Base-by-base conservation (phyloP, 2,888 invertebrate genomes). In the Agapetus fuscipes region DNA sequence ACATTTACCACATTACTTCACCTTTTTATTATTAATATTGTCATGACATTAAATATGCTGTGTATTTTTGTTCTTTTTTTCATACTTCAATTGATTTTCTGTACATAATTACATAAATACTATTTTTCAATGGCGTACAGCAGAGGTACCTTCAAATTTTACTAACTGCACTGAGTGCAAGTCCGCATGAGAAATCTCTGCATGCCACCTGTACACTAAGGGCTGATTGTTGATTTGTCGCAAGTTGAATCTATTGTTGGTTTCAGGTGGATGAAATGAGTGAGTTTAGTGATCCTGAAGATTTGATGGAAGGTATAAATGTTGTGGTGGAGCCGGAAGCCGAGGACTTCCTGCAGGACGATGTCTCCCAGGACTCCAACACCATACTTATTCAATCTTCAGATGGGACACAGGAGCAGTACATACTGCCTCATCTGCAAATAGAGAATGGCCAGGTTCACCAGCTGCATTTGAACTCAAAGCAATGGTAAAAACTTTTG, bases 261-360 rank as follows among this genome's bases (percentile, higher is more conserved):
- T 39, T 39, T 6, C 59, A 69, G 56, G 49, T 69, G 46, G 71
- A 74, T 30, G 75, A 73, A 45, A 74, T 80, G 54, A 77, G 77
- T 46, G 88, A 88, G 58, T 88, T 88, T 57, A 86, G 85, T 49
- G 88, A 87, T 52, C 80, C 86, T 0, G 88, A 88, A 57, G 88
- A 88, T 60, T 73, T 88, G 59, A 82, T 88, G 76, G 87, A 83
- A 53, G 87, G 87, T 31, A 86, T 88, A 51, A 74, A 84, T 50
- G 82, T 82, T 50, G 78, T 83, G 10, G 85, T 84, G 49, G 76
- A 76, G 52, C 74, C 66, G 26, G 71, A 59, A 28, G 64, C 62
- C 54, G 29, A 56, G 45, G 25, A 45, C 12, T 48, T 34, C 28
- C 20, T 49, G 4, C 47, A 47, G 20, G 48, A 47, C 17, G 45